Evolutionary conservation across 2,888 invertebrate species (phyloP).

Genomic region (Hecatera dysodea): DNA sequence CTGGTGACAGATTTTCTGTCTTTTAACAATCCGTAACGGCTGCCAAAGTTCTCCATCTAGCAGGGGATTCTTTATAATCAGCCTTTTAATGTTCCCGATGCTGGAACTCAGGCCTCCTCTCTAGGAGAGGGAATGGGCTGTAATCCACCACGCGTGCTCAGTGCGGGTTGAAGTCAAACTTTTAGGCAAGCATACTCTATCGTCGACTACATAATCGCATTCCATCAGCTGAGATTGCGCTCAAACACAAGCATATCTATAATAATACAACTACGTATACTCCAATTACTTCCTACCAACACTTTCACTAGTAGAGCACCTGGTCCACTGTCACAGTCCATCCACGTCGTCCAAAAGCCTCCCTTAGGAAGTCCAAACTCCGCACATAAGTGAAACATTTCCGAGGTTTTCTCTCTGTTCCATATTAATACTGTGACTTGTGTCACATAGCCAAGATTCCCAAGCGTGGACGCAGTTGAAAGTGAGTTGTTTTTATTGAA

Average conservation of each 20-base stretch:
- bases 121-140: too few species aligned
- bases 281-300: background rate
- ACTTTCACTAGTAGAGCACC: slow-evolving; percentile 12
- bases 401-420: slow-evolving; percentile 53
- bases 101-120: too few species aligned
- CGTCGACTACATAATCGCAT: too few species aligned
- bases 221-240: too few species aligned
- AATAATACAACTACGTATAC: background rate
- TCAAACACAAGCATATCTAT: background rate
- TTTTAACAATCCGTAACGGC: too few species aligned
- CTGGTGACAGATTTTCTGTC: too few species aligned
- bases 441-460: slow-evolving; percentile 69
- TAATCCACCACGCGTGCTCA: too few species aligned
- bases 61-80: too few species aligned
- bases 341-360: slow-evolving; percentile 41
- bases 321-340: slow-evolving; percentile 25
- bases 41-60: too few species aligned
- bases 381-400: slow-evolving; percentile 53
- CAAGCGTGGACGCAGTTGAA: slow-evolving; percentile 79
- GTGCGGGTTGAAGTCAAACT: too few species aligned
- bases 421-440: slow-evolving; percentile 55
- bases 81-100: too few species aligned
- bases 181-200: too few species aligned
- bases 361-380: slow-evolving; percentile 51
- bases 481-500: slow-evolving; percentile 87